Evolutionary conservation across 2,888 invertebrate genomes (phyloP).

Genomic region (Alentia gelatinosa): DNA sequence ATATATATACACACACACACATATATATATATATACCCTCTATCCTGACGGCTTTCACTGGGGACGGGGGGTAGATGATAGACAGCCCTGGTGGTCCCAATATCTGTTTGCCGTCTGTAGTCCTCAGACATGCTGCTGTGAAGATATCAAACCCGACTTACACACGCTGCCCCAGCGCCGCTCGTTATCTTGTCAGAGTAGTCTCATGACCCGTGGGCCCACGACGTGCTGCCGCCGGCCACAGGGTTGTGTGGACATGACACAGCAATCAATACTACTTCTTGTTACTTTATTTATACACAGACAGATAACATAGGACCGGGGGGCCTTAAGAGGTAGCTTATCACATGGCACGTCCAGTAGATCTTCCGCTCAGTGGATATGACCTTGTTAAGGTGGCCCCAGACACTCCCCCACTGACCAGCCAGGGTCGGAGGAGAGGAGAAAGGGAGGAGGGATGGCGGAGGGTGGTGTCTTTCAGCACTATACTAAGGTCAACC

Average conservation of each 20-base stretch:
- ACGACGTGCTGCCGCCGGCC: neutral
- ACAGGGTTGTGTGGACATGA: neutral
- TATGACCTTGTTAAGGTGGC: neutral
- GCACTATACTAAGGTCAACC: neutral
- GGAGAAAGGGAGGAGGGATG: too few species aligned
- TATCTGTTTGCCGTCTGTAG: too few species aligned
- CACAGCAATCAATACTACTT: neutral
- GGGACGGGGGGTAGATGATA: too few species aligned
- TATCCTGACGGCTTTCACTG: too few species aligned
- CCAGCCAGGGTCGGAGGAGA: neutral
- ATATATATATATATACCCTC: too few species aligned
- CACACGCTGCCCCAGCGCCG: too few species aligned
- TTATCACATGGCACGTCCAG: neutral
- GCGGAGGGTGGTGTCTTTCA: neutral
- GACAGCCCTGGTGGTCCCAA: too few species aligned
- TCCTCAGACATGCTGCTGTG: too few species aligned
- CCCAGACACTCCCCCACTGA: neutral
- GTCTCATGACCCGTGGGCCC: neutral
- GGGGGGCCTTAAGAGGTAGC: neutral
- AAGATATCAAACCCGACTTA: neutral
- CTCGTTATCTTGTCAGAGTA: neutral
- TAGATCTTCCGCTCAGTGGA: neutral
- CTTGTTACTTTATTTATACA: neutral
- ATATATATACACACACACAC: too few species aligned
- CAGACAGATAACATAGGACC: neutral